Percentiles rank a stretch among this genome's conserved stretches.
Conservation (phyloP, 2,888 invertebrate genomes). For the Catocala fraxini region DNA sequence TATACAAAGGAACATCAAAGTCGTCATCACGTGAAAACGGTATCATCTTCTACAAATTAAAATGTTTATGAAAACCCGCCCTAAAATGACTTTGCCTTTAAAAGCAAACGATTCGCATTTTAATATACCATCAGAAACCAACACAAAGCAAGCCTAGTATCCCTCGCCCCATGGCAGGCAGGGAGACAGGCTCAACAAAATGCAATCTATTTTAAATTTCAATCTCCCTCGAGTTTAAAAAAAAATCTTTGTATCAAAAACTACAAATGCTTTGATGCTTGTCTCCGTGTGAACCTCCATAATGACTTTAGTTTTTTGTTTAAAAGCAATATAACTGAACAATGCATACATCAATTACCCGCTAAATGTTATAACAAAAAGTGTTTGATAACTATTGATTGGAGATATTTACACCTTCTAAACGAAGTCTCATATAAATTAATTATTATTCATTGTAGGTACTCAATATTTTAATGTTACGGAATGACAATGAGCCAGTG, state of each 20-base stretch:
- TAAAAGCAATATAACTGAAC: constrained; percentile 18
- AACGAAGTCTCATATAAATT: constrained; percentile 4
- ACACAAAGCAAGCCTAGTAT: constrained; percentile 25
- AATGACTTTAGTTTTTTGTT: constrained; percentile 29
- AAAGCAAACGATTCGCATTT: constrained; percentile 15
- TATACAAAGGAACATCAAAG: constrained; percentile 17
- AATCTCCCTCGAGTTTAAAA: constrained; percentile 25
- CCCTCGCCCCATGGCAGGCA: constrained; percentile 5
- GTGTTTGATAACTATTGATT: constrained; percentile 13
- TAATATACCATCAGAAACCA: constrained; percentile 18
- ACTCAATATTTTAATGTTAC: constrained; percentile 21
- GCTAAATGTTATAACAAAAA: constrained; percentile 18
- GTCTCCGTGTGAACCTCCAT: constrained; percentile 21
- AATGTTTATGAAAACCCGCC: constrained; percentile 5
- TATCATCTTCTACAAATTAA: background rate
- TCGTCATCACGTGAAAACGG: background rate
- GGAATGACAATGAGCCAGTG: constrained; percentile 13
- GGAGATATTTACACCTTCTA: constrained; percentile 12
- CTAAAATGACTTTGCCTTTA: constrained; percentile 3
- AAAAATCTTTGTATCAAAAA: constrained; percentile 21
- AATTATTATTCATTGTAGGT: constrained; percentile 22
- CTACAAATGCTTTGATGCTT: constrained; percentile 16
- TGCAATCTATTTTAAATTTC: constrained; percentile 32
- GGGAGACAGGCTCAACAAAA: constrained; percentile 31
- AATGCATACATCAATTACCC: constrained; percentile 16